A percentile compares a stretch with the other conserved stretches of the same genome.
Evolutionary conservation across 2,888 invertebrate species (phyloP).

Genomic region (Entomobrya proxima): DNA sequence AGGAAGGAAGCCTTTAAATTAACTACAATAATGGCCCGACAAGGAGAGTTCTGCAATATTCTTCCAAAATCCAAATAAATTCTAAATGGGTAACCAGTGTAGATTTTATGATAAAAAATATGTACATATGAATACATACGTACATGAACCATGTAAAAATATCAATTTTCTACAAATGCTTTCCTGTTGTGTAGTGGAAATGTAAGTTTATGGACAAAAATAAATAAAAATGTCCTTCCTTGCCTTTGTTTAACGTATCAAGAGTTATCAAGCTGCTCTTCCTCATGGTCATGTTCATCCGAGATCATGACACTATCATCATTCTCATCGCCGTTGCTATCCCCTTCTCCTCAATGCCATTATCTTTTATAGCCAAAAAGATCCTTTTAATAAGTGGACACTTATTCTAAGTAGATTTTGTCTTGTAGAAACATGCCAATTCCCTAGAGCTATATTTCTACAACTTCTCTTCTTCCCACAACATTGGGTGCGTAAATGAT

Average conservation of each 20-base stretch:
- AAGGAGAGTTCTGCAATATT: not conserved
- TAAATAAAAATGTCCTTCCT: not conserved
- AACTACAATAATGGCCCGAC: slow-evolving; percentile 15
- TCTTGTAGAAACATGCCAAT: slow-evolving; percentile 14
- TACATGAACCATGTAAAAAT: not conserved
- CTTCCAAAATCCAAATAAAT: not conserved
- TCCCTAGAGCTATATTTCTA: slow-evolving; percentile 14
- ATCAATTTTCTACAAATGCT: not conserved
- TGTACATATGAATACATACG: not conserved
- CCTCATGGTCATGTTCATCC: slow-evolving; percentile 20
- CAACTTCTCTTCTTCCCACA: not conserved
- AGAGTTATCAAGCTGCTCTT: no score
- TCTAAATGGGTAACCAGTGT: not conserved
- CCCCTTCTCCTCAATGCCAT: slow-evolving; percentile 9
- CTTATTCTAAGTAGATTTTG: not conserved
- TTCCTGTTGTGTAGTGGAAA: not conserved
- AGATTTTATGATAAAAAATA: not conserved
- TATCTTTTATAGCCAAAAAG: not conserved
- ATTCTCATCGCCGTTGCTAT: not conserved
- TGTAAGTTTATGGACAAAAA: not conserved
- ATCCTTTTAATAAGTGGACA: slow-evolving; percentile 26
- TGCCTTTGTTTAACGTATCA: not conserved
- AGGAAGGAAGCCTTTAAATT: slow-evolving; percentile 39
- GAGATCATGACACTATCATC: slow-evolving; percentile 30
- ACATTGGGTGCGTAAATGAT: slow-evolving; percentile 8